Base-by-base conservation (phyloP, 1,140 invertebrate species). In the Acyrthosiphon pisum region DNA sequence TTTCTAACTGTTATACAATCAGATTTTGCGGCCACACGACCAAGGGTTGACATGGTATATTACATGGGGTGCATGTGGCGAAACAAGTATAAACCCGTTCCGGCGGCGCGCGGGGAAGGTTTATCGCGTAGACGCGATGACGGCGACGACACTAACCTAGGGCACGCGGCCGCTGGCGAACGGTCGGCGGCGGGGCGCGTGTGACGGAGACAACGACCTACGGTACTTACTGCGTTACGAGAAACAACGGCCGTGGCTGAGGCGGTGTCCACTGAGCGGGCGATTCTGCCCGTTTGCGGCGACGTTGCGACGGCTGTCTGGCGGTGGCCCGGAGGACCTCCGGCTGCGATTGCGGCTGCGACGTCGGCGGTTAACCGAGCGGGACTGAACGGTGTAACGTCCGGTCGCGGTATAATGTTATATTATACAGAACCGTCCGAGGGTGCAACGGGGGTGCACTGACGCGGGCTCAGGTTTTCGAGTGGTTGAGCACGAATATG, bases 401-500 rank as follows among this genome's bases (percentile, higher is more conserved):
- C 60, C 60, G 60, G 60, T n/a, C 30, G 60, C 60, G 60, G 30
- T 76, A 18, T 76, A 18, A 35, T 30, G 3, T 30, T 30, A 11
- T 56, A 30, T 8, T 30, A 14, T 6, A 68, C 60, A n/a, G 60
- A 22, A 50, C n/a, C 46, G 50, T 89, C 88, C 88, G 88, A 56
- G 88, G 88, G 48, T 35, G 50, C 44, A 76, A 76, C 60, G 86
- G 18, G 18, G 22, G 46, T 46, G 86, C 86, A 88, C 86, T 50
- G 20, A n/a, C 1, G 18, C 53, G 90, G 37, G 37, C 50, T 93
- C 91, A 93, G 84, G 91, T 93, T 53, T 93, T 93, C 68, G 91
- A 93, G 50, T 93, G 91, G 35, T 93, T 93, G 37, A 93, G 81
- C 46, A 93, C 91, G 91, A 93, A 93, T 86, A 93, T 93, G 91